Conservation (phyloP, 2,888 invertebrate species). For the Tipula vernalis region DNA sequence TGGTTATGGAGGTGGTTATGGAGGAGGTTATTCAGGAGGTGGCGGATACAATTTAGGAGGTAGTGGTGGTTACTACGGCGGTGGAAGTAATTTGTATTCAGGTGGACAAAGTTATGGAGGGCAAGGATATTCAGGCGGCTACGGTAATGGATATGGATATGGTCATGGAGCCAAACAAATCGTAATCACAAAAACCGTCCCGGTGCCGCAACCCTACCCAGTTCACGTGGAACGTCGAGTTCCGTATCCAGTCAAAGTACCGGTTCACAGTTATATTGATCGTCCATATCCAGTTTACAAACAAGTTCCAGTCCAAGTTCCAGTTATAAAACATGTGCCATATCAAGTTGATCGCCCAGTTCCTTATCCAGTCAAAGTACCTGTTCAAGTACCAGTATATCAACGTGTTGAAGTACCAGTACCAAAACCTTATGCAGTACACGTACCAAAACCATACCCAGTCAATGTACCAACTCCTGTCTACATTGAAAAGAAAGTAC, state of each 20-base stretch:
- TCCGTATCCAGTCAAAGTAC: constrained; percentile 10
- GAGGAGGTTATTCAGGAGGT: background rate
- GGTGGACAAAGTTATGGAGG: background rate
- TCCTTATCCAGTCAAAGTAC: constrained; percentile 15
- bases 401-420: constrained; percentile 18
- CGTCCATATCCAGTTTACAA: background rate
- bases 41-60: background rate
- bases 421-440: constrained; percentile 15
- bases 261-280: background rate
- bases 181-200: background rate
- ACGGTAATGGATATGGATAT: background rate
- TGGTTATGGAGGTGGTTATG: background rate
- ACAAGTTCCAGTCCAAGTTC: background rate
- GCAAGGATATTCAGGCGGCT: background rate
- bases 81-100: background rate
- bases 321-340: background rate
- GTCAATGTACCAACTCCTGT: background rate
- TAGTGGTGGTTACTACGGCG: too few relatives aligned
- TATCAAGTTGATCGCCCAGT: constrained; percentile 6
- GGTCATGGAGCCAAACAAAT: background rate
- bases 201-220: constrained; percentile 13
- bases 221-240: constrained; percentile 13
- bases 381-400: constrained; percentile 16
- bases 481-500: background rate
- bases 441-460: constrained; percentile 8